phyloP scores from a whole-genome alignment of 2,113 vertebrate species.

The Phrynosoma platyrhinos region DNA sequence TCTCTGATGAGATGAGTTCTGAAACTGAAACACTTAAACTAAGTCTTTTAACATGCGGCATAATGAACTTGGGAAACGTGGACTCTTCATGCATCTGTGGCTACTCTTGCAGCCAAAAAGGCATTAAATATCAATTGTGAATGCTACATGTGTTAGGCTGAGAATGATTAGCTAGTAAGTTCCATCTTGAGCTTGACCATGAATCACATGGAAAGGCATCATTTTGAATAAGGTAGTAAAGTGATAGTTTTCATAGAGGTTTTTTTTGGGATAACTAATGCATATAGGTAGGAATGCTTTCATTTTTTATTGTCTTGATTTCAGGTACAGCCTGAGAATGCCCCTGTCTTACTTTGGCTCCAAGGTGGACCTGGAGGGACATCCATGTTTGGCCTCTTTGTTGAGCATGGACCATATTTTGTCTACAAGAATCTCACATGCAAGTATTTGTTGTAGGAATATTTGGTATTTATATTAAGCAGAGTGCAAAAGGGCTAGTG shows the following conservation, averaged over 20 bases:
- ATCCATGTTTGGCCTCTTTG: conserved; percentile 90
- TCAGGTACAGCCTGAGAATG: conserved; percentile 69
- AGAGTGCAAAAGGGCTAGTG: no score
- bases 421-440: conserved; percentile 84
- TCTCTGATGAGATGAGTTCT: no score
- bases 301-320: not conserved
- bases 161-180: no score
- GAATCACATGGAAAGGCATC: not conserved
- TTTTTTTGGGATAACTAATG: not conserved
- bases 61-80: no score
- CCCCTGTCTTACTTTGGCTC: conserved; percentile 88
- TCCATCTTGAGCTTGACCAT: not conserved
- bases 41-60: no score
- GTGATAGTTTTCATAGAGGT: not conserved
- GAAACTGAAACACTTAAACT: no score
- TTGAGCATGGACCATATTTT: conserved; percentile 89
- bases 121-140: no score
- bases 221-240: not conserved
- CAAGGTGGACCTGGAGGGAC: conserved; percentile 88
- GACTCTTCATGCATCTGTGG: no score
- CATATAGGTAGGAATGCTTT: not conserved
- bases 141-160: no score
- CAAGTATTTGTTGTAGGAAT: conserved; percentile 60
- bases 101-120: no score
- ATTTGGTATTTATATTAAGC: no score